Evolutionary conservation across 92 coral and sea anemone species (phyloP).

Genomic region (Porites cylindrica): DNA sequence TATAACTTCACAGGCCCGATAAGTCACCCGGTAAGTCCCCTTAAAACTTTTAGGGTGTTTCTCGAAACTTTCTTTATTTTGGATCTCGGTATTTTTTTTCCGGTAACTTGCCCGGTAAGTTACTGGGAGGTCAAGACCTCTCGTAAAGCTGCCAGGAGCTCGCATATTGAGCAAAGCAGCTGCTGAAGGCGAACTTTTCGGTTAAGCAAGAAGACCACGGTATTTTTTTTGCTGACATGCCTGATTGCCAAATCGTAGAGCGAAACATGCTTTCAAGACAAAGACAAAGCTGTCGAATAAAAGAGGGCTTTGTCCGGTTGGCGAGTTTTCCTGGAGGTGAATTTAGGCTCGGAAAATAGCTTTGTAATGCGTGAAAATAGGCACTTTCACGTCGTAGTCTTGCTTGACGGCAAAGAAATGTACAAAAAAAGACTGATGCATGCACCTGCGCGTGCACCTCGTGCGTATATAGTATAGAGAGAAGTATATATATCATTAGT

Average conservation of each 20-base stretch:
- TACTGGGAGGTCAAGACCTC: slow-evolving; percentile 10
- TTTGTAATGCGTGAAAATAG: too few relatives aligned
- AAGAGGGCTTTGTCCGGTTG: too few relatives aligned
- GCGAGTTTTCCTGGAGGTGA: too few relatives aligned
- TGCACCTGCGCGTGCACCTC: too few relatives aligned
- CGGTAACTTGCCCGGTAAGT: slow-evolving; percentile 19
- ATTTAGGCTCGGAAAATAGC: too few relatives aligned
- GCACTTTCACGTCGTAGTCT: too few relatives aligned
- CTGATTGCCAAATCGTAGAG: slow-evolving; percentile 5
- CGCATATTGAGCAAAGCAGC: not conserved
- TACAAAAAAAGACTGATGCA: too few relatives aligned
- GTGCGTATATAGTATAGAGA: too few relatives aligned
- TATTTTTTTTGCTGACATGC: not conserved
- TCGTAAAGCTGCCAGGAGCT: slow-evolving; percentile 2
- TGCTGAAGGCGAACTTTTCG: slow-evolving; percentile 2
- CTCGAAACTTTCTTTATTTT: not conserved
- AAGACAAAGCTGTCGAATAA: too few relatives aligned
- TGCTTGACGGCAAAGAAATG: too few relatives aligned
- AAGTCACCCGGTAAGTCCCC: slow-evolving; percentile 26
- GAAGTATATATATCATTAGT: too few relatives aligned
- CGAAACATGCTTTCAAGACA: not conserved
- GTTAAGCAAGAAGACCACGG: slow-evolving; percentile 9
- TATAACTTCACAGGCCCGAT: slow-evolving; percentile 3
- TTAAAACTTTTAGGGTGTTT: slow-evolving; percentile 20
- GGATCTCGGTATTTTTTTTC: not conserved